Conservation (phyloP, 2,113 vertebrate genomes). For the Corythoichthys haematopterus region DNA sequence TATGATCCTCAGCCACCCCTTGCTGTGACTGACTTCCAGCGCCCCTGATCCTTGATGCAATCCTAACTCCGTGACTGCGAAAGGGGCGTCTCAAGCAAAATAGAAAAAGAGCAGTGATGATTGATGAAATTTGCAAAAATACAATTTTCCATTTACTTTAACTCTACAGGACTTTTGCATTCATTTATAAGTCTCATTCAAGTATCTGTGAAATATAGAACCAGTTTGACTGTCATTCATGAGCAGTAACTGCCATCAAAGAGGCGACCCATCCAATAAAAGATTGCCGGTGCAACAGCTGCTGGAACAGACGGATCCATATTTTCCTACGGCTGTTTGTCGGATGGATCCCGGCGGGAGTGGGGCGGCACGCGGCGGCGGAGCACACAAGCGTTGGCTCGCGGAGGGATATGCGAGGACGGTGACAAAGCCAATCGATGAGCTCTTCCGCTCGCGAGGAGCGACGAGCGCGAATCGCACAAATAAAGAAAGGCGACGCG, state of each 20-base stretch:
- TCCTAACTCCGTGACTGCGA: too few species aligned
- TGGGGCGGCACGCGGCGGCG: slow-evolving; percentile 10
- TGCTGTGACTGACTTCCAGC: too few species aligned
- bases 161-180: too few species aligned
- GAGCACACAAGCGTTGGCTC: slow-evolving; percentile 34
- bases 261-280: not conserved
- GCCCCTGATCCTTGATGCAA: too few species aligned
- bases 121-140: too few species aligned
- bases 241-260: not conserved
- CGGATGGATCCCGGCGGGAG: slow-evolving; percentile 2
- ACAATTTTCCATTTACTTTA: too few species aligned
- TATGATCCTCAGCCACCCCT: too few species aligned
- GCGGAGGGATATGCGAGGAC: slow-evolving; percentile 35
- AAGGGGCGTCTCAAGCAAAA: too few species aligned
- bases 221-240: not conserved
- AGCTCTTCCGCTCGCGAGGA: slow-evolving; percentile 21
- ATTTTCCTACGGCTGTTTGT: slow-evolving; percentile 1
- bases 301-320: slow-evolving; percentile 1
- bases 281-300: not conserved
- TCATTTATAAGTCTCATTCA: not conserved
- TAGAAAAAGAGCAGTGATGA: too few species aligned
- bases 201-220: not conserved
- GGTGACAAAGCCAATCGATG: slow-evolving; percentile 53
- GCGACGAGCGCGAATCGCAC: slow-evolving; percentile 61
- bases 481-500: slow-evolving; percentile 29